Conservation (phyloP, 2,888 invertebrate species). For the Nyleta sp. region DNA sequence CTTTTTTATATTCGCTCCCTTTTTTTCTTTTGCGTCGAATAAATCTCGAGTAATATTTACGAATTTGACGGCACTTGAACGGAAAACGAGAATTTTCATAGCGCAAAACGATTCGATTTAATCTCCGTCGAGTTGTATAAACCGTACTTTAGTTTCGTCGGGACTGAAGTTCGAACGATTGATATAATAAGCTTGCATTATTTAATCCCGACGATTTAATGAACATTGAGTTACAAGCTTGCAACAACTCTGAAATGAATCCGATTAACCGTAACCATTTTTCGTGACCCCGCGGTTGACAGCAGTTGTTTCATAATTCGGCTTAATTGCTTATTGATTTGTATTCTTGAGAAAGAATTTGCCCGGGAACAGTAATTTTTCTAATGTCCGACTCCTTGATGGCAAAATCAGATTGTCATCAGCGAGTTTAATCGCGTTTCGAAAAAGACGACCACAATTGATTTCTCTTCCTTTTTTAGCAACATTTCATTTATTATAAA, state of each 20-base stretch:
- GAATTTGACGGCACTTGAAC: neutral
- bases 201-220: constrained; percentile 49
- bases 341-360: constrained; percentile 39
- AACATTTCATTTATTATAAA: no score
- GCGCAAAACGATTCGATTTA: constrained; percentile 18
- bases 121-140: constrained; percentile 14
- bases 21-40: neutral
- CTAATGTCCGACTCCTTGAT: constrained; percentile 32
- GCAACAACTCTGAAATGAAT: constrained; percentile 44
- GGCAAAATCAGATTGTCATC: constrained; percentile 37
- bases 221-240: constrained; percentile 43
- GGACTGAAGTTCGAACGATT: constrained; percentile 36
- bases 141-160: constrained; percentile 8
- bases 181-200: constrained; percentile 48
- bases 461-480: neutral
- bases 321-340: constrained; percentile 56
- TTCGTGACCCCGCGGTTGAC: constrained; percentile 28
- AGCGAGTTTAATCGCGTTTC: constrained; percentile 12
- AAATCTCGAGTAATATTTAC: neutral
- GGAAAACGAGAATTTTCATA: constrained; percentile 2
- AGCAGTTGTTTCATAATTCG: constrained; percentile 50
- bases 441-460: neutral
- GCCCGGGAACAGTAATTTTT: constrained; percentile 26
- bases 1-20: no score
- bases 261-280: constrained; percentile 35